Percentiles rank a stretch among this genome's conserved stretches.
These are phyloP conservation scores for Bombyx mandarina DNA, from an alignment of 1,140 invertebrate genomes.

Conservation along the genomic window DNA sequence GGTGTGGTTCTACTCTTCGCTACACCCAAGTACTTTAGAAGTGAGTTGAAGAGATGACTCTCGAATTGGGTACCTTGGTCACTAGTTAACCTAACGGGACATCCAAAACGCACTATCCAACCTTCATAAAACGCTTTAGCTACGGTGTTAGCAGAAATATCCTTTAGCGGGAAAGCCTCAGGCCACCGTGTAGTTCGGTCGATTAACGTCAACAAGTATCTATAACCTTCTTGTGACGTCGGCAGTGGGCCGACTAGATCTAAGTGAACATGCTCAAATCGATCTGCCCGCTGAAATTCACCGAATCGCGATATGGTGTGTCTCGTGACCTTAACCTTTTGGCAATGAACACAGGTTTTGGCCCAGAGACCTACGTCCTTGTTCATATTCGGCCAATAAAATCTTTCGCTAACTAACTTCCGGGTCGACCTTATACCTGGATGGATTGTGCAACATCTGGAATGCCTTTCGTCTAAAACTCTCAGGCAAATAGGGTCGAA, in stretches of 20 bases:
- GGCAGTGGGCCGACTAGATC: constrained; percentile 3
- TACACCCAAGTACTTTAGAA: constrained; percentile 19
- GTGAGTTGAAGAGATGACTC: constrained; percentile 19
- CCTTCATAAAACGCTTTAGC: constrained; percentile 4
- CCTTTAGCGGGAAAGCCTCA: neutral
- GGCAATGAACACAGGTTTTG: constrained; percentile 1
- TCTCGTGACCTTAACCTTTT: neutral
- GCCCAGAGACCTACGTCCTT: constrained; percentile 3
- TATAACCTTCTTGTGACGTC: neutral
- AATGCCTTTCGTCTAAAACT: neutral
- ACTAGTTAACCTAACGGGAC: constrained; percentile 25
- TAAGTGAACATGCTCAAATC: no score
- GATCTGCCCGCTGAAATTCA: no score
- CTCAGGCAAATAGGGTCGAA: constrained; percentile 4
- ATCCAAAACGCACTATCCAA: constrained; percentile 7
- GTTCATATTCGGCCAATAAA: constrained; percentile 1
- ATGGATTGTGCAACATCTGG: constrained; percentile 1
- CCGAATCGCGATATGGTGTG: neutral
- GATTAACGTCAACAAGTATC: constrained; percentile 3
- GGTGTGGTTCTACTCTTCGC: constrained; percentile 14
- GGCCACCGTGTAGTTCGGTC: constrained; percentile 4
- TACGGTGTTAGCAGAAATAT: neutral
- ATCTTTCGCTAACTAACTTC: neutral
- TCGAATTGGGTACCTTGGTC: constrained; percentile 40
- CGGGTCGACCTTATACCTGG: neutral